Conservation (phyloP, 2,888 invertebrate genomes). For the Baccha elongata region DNA sequence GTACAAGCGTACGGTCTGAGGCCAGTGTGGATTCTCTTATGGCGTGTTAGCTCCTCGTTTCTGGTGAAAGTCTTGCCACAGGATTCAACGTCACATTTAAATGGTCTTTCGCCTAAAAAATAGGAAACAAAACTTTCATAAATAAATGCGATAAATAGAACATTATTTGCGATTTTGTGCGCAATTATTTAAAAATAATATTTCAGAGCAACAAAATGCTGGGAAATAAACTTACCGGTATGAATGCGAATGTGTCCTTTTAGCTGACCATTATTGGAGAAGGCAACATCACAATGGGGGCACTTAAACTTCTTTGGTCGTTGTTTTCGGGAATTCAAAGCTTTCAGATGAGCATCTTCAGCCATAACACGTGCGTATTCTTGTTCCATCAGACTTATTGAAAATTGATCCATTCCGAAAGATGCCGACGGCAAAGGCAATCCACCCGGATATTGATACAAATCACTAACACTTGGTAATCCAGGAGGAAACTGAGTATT, state of each 20-base stretch:
- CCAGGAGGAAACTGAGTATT: slow-evolving; percentile 23
- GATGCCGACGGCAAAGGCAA: slow-evolving; percentile 60
- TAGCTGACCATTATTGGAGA: slow-evolving; percentile 96
- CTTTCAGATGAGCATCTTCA: slow-evolving; percentile 88
- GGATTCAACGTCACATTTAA: slow-evolving; percentile 91
- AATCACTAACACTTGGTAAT: slow-evolving; percentile 48
- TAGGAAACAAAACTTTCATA: slow-evolving; percentile 29
- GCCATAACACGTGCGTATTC: slow-evolving; percentile 88
- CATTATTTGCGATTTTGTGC: too few species aligned
- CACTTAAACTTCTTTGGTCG: slow-evolving; percentile 96
- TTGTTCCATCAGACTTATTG: slow-evolving; percentile 85
- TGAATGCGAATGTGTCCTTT: slow-evolving; percentile 96
- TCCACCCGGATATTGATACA: slow-evolving; percentile 59
- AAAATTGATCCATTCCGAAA: slow-evolving; percentile 80
- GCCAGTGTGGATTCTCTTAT: slow-evolving; percentile 94
- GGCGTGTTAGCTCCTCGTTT: slow-evolving; percentile 95
- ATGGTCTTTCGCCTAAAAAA: slow-evolving; percentile 90
- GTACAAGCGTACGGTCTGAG: slow-evolving; percentile 92
- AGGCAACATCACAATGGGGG: slow-evolving; percentile 93
- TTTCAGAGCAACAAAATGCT: slow-evolving; percentile 6
- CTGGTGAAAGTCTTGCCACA: slow-evolving; percentile 96
- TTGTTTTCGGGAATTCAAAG: slow-evolving; percentile 88
- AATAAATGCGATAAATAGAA: neutral
- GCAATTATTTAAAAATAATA: neutral
- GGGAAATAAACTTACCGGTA: slow-evolving; percentile 85